These are phyloP conservation scores for Limnodromus scolopaceus DNA, from an alignment of 2,797 vertebrate genomes.

Conservation along the genomic window DNA sequence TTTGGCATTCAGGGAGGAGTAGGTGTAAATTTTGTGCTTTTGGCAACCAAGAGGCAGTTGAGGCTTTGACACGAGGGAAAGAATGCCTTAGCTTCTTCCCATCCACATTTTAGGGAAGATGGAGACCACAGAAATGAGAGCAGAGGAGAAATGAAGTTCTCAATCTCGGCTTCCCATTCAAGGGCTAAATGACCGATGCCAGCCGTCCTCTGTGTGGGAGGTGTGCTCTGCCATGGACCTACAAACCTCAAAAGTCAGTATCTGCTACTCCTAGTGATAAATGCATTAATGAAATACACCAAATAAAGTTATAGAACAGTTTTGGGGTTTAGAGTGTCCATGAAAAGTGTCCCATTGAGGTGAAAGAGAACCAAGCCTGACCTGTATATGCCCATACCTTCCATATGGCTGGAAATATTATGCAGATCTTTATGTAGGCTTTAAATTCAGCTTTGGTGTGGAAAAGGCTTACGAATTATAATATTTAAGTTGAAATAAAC, in stretches of 20 bases:
- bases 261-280: background rate
- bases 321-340: background rate
- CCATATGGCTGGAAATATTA: background rate
- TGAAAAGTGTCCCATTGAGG: background rate
- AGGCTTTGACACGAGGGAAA: conserved; percentile 55
- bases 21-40: conserved; percentile 65
- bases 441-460: background rate
- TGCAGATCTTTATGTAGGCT: background rate
- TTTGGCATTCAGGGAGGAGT: conserved; percentile 61
- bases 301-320: background rate
- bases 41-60: conserved; percentile 59
- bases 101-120: conserved; percentile 7
- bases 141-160: background rate
- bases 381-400: background rate
- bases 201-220: background rate
- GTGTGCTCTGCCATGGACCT: background rate
- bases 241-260: background rate
- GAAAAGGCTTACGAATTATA: background rate
- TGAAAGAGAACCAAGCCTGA: background rate
- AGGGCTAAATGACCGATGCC: background rate
- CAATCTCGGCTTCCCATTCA: background rate
- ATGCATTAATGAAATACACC: background rate
- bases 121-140: background rate
- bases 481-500: background rate
- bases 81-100: conserved; percentile 22